Base-by-base conservation (phyloP, 2,113 vertebrate species). In the Oreochromis aureus region DNA sequence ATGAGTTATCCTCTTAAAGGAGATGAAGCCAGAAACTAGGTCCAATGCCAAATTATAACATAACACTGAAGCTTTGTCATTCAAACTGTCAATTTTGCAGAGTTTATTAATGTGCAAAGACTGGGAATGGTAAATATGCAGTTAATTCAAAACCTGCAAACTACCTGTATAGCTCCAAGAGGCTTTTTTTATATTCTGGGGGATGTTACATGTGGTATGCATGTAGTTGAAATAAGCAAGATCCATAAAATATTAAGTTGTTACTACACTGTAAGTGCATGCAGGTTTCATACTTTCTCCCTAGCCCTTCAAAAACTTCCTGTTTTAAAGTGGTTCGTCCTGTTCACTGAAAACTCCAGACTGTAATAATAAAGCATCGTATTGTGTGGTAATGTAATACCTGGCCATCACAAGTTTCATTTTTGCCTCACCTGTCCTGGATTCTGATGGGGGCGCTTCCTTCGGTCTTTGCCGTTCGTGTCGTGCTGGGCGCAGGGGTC, bases 401-500 rank as follows among this genome's bases (percentile, higher is more conserved):
- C 48, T 51, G 48, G 6, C 46, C 15, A 18, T 51, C 46, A 51
- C 4, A 76, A 18, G 15, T 19, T 12, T 51, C 16, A 19, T 80
- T 76, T 27, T 24, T 30, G 59, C 3, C 96, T 98, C 97, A 99
- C 98, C 98, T 98, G 93, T 97, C 97, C 92, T 97, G 97, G 87
- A 96, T 95, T 93, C 97, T 98, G 93, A 96, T 96, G 86, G 97
- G 95, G 9, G 95, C 94, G 83, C 95, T 96, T 0, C 94, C 94
- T 55, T 97, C 97, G 22, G 95, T 97, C 95, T 98, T 98, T 81
- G 94, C 95, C 80, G 93, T 94, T 51, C 97, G 95, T 82, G 96
- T 97, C 32, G 96, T 96, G 0, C 97, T 97, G n/a, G 98, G 98
- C 10, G 98, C 98, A 1, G 98, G 98, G 30, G 98, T 99, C 8